phyloP scores from a whole-genome alignment of 1,140 invertebrate genomes.

The Leguminivora glycinivorella region DNA sequence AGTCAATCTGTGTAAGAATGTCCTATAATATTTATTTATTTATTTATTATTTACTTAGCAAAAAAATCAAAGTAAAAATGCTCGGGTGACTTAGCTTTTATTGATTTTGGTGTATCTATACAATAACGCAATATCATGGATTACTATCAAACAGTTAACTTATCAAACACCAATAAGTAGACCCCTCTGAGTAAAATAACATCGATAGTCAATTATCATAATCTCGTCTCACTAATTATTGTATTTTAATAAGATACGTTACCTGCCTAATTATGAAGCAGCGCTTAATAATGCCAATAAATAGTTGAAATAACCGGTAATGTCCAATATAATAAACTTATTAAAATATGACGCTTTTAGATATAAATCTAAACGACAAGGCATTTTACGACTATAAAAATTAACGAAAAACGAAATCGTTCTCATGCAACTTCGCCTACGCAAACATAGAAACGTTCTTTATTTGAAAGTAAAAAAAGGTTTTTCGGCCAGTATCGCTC shows the following conservation, averaged over 20 bases:
- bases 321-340: constrained; percentile 18
- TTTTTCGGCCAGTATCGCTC: constrained; percentile 38
- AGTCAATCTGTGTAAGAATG: too few relatives aligned
- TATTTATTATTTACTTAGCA: too few relatives aligned
- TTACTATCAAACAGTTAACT: neutral
- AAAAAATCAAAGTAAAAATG: too few relatives aligned
- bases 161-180: neutral
- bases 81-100: too few relatives aligned
- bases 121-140: neutral
- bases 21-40: too few relatives aligned
- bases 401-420: constrained; percentile 17
- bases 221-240: neutral
- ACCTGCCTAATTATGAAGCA: neutral
- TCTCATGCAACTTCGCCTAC: constrained; percentile 24
- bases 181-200: neutral
- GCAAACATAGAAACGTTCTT: constrained; percentile 35
- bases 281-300: constrained; percentile 2
- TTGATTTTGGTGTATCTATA: too few relatives aligned
- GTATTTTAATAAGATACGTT: constrained; percentile 1
- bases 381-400: constrained; percentile 15
- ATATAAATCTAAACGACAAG: constrained; percentile 20
- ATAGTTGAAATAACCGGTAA: constrained; percentile 25
- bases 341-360: constrained; percentile 19
- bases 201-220: neutral
- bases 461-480: constrained; percentile 36